Base-by-base conservation (phyloP, 2,888 invertebrate genomes). In the Cistogaster globosa region DNA sequence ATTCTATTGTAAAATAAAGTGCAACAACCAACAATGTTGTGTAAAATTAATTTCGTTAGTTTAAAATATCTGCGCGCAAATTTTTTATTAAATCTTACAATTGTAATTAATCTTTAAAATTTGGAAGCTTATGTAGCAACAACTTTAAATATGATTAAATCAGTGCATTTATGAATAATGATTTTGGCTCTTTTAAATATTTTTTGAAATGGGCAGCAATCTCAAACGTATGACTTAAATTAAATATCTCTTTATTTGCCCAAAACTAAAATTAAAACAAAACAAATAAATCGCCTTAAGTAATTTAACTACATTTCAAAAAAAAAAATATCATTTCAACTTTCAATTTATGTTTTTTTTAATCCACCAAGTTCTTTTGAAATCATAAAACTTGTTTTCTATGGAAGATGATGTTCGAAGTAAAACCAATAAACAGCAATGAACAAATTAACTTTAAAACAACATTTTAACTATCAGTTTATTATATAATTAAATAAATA, bases 371-470 rank as follows among this genome's bases (percentile, higher is more conserved):
- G 42, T 67, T 80, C 57, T 80, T 60, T 26, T 67, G 32, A 11
- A 26, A 60, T 51, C 12, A 60, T 22, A 20, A 58, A 74, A 74
- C 74, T 60, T 53, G 80, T 68, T 80, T 79, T 53, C 51, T 18
- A 12, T 53, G 1, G n/a, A 3, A 36, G 38, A 48, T 65, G 45
- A 48, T 77, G 38, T 20, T 45, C 8, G 42, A 38, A 51, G 22
- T 32, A 67, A 60, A 60, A 71, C 11, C 42, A 45, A 55, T 20
- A 68, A 58, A 32, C 18, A 20, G 57, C 57, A 67, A 36, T 60
- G 1, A 60, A 60, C 42, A 60, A 77, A 14, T 36, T 38, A 16
- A 48, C 14, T 38, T 51, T 32, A 48, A 45, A 36, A 36, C n/a
- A 18, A 18, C n/a, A 51, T 55, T 12, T 22, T 38, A 42, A 26